A percentile compares a stretch with the other conserved stretches of the same genome.
Evolutionary conservation across 1,140 invertebrate species (phyloP).

Genomic region (Mycetomoellerius zeteki): DNA sequence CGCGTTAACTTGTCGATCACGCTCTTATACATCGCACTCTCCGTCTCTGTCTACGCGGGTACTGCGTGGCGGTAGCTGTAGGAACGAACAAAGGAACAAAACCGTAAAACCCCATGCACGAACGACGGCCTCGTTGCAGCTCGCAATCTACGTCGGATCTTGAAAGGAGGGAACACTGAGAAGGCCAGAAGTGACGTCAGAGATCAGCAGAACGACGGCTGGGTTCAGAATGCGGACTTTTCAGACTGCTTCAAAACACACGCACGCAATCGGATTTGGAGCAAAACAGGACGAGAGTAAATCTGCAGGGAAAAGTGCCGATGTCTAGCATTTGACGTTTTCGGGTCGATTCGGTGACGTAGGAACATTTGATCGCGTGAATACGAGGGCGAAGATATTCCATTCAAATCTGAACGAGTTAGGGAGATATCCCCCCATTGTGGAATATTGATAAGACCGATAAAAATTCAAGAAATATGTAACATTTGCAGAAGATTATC

Average conservation of each 20-base stretch:
- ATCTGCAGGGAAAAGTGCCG: constrained; percentile 39
- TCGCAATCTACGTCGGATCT: constrained; percentile 72
- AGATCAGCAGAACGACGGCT: constrained; percentile 66
- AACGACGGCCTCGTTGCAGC: constrained; percentile 54
- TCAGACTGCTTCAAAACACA: constrained; percentile 25
- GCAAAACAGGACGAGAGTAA: constrained; percentile 27
- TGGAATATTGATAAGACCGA: constrained; percentile 13
- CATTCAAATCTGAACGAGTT: constrained; percentile 21
- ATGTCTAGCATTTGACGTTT: constrained; percentile 57
- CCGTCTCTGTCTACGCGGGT: constrained; percentile 14
- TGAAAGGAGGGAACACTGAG: constrained; percentile 55
- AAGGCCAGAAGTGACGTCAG: constrained; percentile 71
- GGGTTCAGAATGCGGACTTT: constrained; percentile 54
- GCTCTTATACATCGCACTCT: constrained; percentile 2
- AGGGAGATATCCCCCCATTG: neutral
- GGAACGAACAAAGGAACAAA: constrained; percentile 71
- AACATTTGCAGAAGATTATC: neutral
- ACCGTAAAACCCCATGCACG: constrained; percentile 72
- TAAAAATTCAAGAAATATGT: neutral
- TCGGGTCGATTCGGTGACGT: constrained; percentile 33
- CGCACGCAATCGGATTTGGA: constrained; percentile 54
- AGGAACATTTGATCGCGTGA: constrained; percentile 39
- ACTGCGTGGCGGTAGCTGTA: constrained; percentile 11
- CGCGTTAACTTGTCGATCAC: constrained; percentile 48
- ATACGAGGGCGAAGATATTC: constrained; percentile 15